Base-by-base conservation (phyloP, 1,140 invertebrate genomes). In the Thaumetopoea pityocampa region DNA sequence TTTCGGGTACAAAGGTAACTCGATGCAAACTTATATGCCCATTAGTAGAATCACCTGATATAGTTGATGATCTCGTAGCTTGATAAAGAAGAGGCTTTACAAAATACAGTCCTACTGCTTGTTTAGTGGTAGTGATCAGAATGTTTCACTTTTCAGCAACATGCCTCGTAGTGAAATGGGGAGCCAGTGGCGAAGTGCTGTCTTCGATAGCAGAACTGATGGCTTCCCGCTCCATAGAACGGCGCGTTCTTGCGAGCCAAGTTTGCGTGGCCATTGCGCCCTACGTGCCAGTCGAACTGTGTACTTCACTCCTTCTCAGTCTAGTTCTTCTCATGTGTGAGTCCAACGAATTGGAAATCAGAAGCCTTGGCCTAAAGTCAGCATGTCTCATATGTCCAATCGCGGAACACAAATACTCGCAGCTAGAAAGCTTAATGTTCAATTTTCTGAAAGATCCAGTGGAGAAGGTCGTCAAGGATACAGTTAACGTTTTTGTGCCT, bases 281-380 rank as follows among this genome's bases (percentile, higher is more conserved):
- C 0, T 84, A 81, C 26, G 69, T 84, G 0, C 73, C 69, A 5
- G 57, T 86, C 35, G 81, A 85, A 9, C 53, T 86, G 5, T 80
- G 82, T 37, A 84, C 79, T 3, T 86, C 85, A 0, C 41, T 86
- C 8, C 44, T 86, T 5, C 69, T 86, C 2, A 86, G 85, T 36
- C 58, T 86, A 20, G 77, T 84, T 0, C 37, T 74, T 5, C 51
- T 85, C 1, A 86, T 86, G 85, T 85, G 82, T 3, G 85, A 86
- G 24, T 83, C 81, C 0, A 76, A 65, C 46, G 85, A 86, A 40
- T 28, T 48, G 3, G 72, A 79, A 14, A 70, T 86, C 14, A 51
- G 82, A 15, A 52, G 55, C 24, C 51, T 83, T 8, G 85, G 82
- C 0, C 48, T 86, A 1, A 77, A 73, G 20, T 58, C 81, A 0